Evolutionary conservation across 2,113 vertebrate species (phyloP).

Genomic region (Chaetops frenatus): DNA sequence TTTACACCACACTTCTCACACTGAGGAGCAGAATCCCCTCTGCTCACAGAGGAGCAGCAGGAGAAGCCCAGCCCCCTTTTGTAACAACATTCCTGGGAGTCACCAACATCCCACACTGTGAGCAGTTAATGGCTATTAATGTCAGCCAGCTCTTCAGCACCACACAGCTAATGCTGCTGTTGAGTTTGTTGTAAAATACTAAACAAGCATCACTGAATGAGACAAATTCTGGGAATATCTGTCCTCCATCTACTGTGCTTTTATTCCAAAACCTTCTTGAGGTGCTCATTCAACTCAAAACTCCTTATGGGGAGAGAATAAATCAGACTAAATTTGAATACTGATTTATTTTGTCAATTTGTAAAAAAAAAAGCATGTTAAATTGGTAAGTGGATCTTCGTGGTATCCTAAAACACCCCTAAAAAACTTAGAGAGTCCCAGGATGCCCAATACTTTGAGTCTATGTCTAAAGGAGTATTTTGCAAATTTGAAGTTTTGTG

Average conservation of each 20-base stretch:
- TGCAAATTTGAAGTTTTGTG: neutral
- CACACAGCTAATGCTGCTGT: neutral
- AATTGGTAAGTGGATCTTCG: neutral
- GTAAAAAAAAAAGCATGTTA: neutral
- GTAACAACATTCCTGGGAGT: neutral
- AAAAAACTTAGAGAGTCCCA: neutral
- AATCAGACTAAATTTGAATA: neutral
- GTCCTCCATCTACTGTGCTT: neutral
- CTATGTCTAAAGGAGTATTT: neutral
- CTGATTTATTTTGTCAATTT: neutral
- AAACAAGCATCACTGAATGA: neutral
- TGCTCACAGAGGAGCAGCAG: neutral
- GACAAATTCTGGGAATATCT: neutral
- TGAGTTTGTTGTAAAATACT: neutral
- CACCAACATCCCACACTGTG: neutral
- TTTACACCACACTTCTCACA: neutral
- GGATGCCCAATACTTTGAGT: neutral
- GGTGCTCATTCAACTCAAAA: neutral
- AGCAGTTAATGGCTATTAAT: neutral
- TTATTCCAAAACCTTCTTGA: neutral
- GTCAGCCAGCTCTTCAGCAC: neutral
- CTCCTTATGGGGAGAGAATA: neutral
- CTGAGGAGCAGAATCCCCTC: neutral
- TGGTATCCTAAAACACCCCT: neutral
- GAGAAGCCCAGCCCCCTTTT: neutral